Percentiles rank a stretch among this genome's conserved stretches.
Evolutionary conservation across 1,140 invertebrate genomes (phyloP).

Genomic region (Drosophila repleta): DNA sequence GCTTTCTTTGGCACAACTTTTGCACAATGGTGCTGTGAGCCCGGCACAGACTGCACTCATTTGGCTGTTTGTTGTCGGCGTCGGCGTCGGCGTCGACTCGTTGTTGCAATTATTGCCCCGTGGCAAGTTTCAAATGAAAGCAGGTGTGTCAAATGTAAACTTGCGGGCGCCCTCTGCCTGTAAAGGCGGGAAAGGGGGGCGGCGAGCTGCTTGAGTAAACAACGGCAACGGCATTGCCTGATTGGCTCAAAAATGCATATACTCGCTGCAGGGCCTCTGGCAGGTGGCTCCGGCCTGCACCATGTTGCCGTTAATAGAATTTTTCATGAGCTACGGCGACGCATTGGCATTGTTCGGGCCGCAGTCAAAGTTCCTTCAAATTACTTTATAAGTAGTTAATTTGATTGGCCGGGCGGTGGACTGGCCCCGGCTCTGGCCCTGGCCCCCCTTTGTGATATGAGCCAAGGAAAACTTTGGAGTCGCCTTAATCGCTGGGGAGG

Average conservation of each 20-base stretch:
- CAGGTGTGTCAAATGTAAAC: slow-evolving; percentile 82
- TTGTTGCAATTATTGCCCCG: slow-evolving; percentile 72
- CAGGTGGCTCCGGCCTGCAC: slow-evolving; percentile 4
- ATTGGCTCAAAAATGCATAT: slow-evolving; percentile 78
- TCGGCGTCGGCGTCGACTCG: slow-evolving; percentile 32
- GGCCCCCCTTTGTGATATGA: slow-evolving; percentile 14
- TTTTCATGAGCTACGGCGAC: slow-evolving; percentile 73
- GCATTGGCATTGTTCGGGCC: slow-evolving; percentile 55
- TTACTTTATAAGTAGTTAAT: slow-evolving; percentile 81
- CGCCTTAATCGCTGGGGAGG: slow-evolving; percentile 64
- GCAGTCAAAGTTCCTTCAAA: slow-evolving; percentile 72
- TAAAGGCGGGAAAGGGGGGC: not conserved
- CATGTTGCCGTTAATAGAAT: slow-evolving; percentile 72
- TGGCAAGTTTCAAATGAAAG: slow-evolving; percentile 77
- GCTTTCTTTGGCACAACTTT: slow-evolving; percentile 72
- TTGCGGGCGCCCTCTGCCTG: slow-evolving; percentile 29
- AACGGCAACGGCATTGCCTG: slow-evolving; percentile 57
- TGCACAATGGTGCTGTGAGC: too few relatives aligned
- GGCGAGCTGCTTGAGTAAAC: slow-evolving; percentile 56
- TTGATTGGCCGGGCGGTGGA: slow-evolving; percentile 68
- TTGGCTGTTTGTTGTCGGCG: slow-evolving; percentile 52
- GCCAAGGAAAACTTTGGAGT: slow-evolving; percentile 58
- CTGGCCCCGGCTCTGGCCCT: too few relatives aligned
- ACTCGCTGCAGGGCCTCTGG: slow-evolving; percentile 33
- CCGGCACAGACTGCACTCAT: slow-evolving; percentile 42